A percentile compares a stretch with the other conserved stretches of the same genome.
Evolutionary conservation across 2,888 invertebrate species (phyloP).

Genomic region (Orchestes rusci): DNA sequence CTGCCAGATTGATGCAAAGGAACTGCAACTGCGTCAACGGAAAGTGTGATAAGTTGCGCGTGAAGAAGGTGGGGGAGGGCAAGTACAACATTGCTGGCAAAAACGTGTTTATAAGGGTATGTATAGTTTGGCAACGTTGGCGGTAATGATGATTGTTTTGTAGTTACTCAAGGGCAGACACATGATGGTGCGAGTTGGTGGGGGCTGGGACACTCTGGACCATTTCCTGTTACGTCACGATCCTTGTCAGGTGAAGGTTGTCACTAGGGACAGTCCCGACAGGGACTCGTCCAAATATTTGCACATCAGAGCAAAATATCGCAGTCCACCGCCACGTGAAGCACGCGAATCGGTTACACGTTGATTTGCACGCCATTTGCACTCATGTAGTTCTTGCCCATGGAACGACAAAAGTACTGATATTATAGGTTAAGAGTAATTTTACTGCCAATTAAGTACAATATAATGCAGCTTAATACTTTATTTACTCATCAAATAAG

Average conservation of each 20-base stretch:
- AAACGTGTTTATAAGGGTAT: conserved; percentile 81
- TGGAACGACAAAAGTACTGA: no score
- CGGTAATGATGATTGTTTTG: no score
- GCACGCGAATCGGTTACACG: conserved; percentile 44
- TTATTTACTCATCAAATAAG: no score
- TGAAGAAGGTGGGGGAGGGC: conserved; percentile 78
- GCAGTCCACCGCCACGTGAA: conserved; percentile 58
- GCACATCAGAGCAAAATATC: conserved; percentile 66
- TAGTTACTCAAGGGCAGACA: conserved; percentile 85
- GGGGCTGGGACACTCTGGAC: conserved; percentile 84
- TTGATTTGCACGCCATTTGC: conserved; percentile 19
- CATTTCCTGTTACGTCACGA: conserved; percentile 85
- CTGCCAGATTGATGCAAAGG: conserved; percentile 64
- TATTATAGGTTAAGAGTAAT: no score
- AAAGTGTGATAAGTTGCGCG: conserved; percentile 65
- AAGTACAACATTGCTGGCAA: conserved; percentile 80
- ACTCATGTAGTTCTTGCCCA: no score
- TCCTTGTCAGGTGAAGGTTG: conserved; percentile 66
- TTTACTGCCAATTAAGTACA: no score
- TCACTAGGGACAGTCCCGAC: conserved; percentile 37
- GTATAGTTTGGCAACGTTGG: no score
- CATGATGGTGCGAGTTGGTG: conserved; percentile 93
- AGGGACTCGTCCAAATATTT: conserved; percentile 47
- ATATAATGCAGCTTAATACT: no score
- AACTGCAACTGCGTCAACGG: conserved; percentile 66